phyloP scores from a whole-genome alignment of 2,113 vertebrate species.

The Tympanuchus pallidicinctus region DNA sequence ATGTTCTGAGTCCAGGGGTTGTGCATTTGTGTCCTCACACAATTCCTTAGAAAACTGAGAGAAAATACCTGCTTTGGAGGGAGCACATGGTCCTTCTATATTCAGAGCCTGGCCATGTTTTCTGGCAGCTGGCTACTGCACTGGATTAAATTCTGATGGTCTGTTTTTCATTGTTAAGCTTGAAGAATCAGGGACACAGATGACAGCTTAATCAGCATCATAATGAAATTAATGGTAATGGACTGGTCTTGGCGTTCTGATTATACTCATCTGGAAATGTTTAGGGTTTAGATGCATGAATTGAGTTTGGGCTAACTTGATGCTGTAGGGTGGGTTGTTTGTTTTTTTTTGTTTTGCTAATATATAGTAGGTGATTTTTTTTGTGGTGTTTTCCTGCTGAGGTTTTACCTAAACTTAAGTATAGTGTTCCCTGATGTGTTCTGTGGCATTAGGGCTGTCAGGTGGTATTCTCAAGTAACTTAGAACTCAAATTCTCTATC shows the following conservation, averaged over 20 bases:
- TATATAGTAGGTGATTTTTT: background rate
- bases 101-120: background rate
- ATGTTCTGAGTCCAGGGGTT: background rate
- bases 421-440: fast-evolving
- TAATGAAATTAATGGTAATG: background rate
- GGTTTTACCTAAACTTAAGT: background rate
- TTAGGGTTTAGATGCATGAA: background rate
- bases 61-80: background rate
- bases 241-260: background rate
- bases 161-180: background rate
- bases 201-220: background rate
- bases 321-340: background rate
- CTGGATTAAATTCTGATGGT: background rate
- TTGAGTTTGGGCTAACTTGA: background rate
- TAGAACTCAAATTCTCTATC: background rate
- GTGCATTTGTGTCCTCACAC: background rate
- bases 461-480: background rate
- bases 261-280: background rate
- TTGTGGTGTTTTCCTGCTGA: background rate
- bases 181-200: background rate
- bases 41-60: background rate
- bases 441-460: background rate
- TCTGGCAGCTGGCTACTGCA: background rate
- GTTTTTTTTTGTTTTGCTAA: background rate
- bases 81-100: background rate